These are phyloP conservation scores for Eucera pruinosa DNA, from an alignment of 2,888 invertebrate species.

Conservation along the genomic window DNA sequence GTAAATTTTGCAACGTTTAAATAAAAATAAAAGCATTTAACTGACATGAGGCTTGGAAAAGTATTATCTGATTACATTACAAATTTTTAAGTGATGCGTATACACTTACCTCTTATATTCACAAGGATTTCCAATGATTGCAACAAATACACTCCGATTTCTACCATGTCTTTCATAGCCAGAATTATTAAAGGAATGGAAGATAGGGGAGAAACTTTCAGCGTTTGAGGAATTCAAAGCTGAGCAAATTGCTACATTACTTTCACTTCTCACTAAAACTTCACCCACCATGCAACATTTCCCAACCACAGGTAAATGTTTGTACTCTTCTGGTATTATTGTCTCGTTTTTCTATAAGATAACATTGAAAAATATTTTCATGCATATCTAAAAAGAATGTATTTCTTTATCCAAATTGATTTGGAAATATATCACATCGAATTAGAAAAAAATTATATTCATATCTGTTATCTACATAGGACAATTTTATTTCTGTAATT, in stretches of 20 bases:
- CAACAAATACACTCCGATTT: slow-evolving; percentile 85
- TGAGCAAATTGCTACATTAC: slow-evolving; percentile 59
- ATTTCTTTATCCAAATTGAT: background rate
- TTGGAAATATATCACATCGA: background rate
- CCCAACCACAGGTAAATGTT: slow-evolving; percentile 72
- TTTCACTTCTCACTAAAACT: slow-evolving; percentile 65
- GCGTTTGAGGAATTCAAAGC: slow-evolving; percentile 71
- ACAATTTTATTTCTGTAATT: too few relatives aligned
- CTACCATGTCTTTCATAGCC: slow-evolving; percentile 83
- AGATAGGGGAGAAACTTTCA: slow-evolving; percentile 85
- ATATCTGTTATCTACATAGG: too few relatives aligned
- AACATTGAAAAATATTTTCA: background rate
- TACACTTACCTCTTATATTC: slow-evolving; percentile 85
- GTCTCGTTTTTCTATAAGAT: slow-evolving; percentile 72
- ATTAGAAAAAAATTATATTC: background rate
- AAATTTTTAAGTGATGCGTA: background rate
- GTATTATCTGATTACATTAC: too few relatives aligned
- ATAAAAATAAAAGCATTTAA: too few relatives aligned
- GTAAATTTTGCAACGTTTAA: too few relatives aligned
- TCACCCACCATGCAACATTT: slow-evolving; percentile 78
- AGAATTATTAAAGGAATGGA: slow-evolving; percentile 85
- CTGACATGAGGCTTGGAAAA: too few relatives aligned
- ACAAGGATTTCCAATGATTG: slow-evolving; percentile 87
- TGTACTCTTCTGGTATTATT: slow-evolving; percentile 57
- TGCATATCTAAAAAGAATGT: too few relatives aligned